Evolutionary conservation across 2,888 invertebrate species (phyloP).

Genomic region (Noctua comes): DNA sequence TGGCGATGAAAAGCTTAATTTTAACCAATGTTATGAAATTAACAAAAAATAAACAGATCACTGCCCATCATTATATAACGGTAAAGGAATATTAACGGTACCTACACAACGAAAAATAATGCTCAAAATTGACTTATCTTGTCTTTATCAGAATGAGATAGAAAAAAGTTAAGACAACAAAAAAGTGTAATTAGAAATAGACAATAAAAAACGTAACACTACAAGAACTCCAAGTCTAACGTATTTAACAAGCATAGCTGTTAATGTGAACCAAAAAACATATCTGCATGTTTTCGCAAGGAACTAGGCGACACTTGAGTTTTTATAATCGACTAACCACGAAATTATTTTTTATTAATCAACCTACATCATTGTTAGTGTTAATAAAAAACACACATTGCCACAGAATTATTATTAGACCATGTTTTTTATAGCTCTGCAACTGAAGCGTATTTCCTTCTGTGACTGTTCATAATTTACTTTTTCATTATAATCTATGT

Average conservation of each 20-base stretch:
- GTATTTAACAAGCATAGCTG: conserved; percentile 40
- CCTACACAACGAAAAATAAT: conserved; percentile 4
- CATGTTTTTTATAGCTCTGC: conserved; percentile 48
- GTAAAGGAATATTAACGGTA: conserved; percentile 12
- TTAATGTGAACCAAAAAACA: conserved; percentile 39
- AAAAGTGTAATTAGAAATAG: conserved; percentile 49
- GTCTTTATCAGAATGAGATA: conserved; percentile 22
- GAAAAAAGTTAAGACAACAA: conserved; percentile 10
- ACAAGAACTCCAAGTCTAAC: conserved; percentile 24
- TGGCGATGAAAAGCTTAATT: neutral
- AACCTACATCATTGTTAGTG: conserved; percentile 58
- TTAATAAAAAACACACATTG: conserved; percentile 53
- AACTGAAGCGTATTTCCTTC: conserved; percentile 62
- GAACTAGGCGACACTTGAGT: conserved; percentile 50
- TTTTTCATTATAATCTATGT: conserved; percentile 60
- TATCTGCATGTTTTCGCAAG: conserved; percentile 17
- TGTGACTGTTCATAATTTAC: conserved; percentile 57
- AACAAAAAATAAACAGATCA: neutral
- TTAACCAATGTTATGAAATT: neutral
- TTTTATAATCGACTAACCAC: conserved; percentile 46
- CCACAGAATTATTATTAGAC: conserved; percentile 50
- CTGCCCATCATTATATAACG: neutral
- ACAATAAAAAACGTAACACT: conserved; percentile 36
- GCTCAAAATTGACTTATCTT: conserved; percentile 8
- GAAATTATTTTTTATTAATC: conserved; percentile 53